Evolutionary conservation across 2,797 vertebrate species (phyloP).

Genomic region (Neoniphon sammara): DNA sequence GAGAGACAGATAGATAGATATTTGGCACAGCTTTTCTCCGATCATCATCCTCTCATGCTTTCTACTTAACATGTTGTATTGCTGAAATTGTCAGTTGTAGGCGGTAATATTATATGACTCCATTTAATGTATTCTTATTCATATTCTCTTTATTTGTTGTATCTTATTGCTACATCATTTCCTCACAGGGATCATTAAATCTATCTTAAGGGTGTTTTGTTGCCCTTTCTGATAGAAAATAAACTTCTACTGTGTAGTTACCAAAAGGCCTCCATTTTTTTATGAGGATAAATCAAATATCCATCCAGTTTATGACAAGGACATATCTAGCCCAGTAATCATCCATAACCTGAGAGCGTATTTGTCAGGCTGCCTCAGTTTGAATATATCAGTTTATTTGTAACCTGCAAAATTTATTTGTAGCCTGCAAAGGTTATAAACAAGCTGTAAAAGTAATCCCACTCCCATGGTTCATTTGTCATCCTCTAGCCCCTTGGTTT

Average conservation of each 20-base stretch:
- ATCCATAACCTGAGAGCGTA: not conserved
- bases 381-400: conserved; percentile 47
- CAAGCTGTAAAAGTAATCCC: conserved; percentile 63
- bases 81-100: too few relatives aligned
- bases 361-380: conserved; percentile 16
- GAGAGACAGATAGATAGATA: too few relatives aligned
- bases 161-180: too few relatives aligned
- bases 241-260: not conserved
- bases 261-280: not conserved
- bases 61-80: too few relatives aligned
- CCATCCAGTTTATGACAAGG: not conserved
- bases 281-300: not conserved
- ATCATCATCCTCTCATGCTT: too few relatives aligned
- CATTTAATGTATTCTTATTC: too few relatives aligned
- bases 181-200: too few relatives aligned
- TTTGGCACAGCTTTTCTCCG: too few relatives aligned
- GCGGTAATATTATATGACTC: too few relatives aligned
- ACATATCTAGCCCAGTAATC: not conserved
- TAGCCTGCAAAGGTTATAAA: conserved; percentile 58
- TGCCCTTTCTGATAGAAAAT: not conserved
- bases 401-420: conserved; percentile 44
- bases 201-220: too few relatives aligned
- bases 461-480: conserved; percentile 64
- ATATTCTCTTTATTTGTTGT: too few relatives aligned
- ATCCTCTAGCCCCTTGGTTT: conserved; percentile 66